A percentile compares a stretch with the other conserved stretches of the same genome.
These are phyloP conservation scores for Penaeus indicus DNA, from an alignment of 1,140 invertebrate species.

Conservation along the genomic window DNA sequence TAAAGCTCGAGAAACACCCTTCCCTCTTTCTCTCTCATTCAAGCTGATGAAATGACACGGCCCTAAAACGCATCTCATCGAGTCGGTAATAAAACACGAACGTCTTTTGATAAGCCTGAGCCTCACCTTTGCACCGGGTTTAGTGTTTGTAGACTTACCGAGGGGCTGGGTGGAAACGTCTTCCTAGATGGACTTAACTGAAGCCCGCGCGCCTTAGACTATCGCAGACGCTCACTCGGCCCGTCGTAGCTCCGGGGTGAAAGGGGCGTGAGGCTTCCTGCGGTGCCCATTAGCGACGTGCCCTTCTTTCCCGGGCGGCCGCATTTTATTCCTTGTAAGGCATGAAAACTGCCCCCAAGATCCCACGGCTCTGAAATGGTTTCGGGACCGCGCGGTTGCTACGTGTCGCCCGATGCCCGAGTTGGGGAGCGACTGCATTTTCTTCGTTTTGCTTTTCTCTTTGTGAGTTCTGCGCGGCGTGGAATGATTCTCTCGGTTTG, in stretches of 20 bases:
- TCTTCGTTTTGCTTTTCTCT: not conserved
- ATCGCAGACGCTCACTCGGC: too few relatives aligned
- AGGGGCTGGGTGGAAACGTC: too few relatives aligned
- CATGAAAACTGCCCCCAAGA: slow-evolving; percentile 15
- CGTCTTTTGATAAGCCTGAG: not conserved
- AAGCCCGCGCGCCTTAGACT: too few relatives aligned
- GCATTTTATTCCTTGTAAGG: slow-evolving; percentile 21
- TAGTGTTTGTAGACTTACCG: too few relatives aligned
- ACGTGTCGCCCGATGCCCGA: not conserved
- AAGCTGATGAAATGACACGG: too few relatives aligned
- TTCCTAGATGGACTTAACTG: too few relatives aligned
- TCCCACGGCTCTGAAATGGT: not conserved
- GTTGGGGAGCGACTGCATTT: not conserved
- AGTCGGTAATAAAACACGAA: not conserved
- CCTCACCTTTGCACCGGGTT: too few relatives aligned
- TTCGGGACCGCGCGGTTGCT: not conserved
- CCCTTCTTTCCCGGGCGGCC: not conserved
- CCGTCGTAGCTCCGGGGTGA: not conserved
- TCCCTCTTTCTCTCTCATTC: not conserved
- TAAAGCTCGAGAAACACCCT: too few relatives aligned
- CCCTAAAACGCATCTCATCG: not conserved
- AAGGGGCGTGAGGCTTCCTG: not conserved
- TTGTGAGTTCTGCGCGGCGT: too few relatives aligned
- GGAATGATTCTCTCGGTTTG: too few relatives aligned
- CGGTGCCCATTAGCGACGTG: not conserved